Evolutionary conservation across 2,113 vertebrate species (phyloP), one percentile per base, ranked within the genome.

Genomic region (Sakesphorus luctuosus): DNA sequence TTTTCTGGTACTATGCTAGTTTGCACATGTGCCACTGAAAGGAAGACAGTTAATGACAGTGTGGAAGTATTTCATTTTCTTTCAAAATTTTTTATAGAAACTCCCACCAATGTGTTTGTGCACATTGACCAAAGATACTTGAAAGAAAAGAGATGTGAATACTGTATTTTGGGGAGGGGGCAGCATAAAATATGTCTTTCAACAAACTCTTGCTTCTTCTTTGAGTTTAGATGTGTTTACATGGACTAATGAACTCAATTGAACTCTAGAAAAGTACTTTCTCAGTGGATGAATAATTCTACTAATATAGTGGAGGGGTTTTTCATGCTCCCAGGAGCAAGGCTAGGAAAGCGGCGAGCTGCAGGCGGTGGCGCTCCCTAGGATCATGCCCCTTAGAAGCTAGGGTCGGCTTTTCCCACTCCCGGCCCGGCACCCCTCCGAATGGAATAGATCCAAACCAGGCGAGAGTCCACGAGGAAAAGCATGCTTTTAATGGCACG

Each of bases 81-180:
- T 90, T 66, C n/a, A 62, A 71, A 78, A 35, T 29, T 17, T n/a
- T 81, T 71, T 61, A 9, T 18, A 47, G 36, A 66, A 69, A 52
- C 8, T 56, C 35, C 23, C 31, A 81, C 18, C 20, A 69, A 18
- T 7, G 53, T 28, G 23, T 25, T 86, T 65, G 11, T 52, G 18
- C 17, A 43, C 2, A 6, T 26, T 65, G 40, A 3, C 29, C 25
- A 68, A 59, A 23, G 14, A 5, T 18, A 56, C 2, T 8, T 68
- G 21, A 87, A 38, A 74, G 28, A 66, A 68, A 50, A 78, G 5
- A 50, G 20, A 74, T 4, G 3, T 19, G 7, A 82, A 49, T 40
- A 79, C 7, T 10, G 1, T 2, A 23, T 26, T 69, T 35, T 47
- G 4, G 5, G 1, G 2, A 4, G 17, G 4, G 1, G 5, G 4